Evolutionary conservation across 2,797 vertebrate species (phyloP), one percentile per base, ranked within the genome.

Genomic region (Microcaecilia unicolor): DNA sequence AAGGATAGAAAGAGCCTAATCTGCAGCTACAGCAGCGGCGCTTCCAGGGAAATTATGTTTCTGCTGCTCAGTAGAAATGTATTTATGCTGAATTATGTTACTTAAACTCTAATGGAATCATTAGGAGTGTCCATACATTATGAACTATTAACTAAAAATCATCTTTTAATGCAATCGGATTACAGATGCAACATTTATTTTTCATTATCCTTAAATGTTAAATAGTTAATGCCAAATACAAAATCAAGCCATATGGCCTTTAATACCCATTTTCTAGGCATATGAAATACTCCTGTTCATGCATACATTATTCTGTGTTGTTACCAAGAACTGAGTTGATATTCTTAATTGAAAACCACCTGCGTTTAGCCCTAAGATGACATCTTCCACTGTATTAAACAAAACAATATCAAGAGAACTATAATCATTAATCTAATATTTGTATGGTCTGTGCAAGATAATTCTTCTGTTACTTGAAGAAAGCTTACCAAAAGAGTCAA

Each of bases 1-100:
- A 77, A 82, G 81, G 72, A 74, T 61, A 70, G 64, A 76, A 79
- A 78, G 67, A 78, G 64, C 51, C 71, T 80, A 72, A 73, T 85
- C 80, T 79, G 76, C 71, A 61, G 32, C 60, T 72, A 48, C 48
- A 76, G 68, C 78, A 81, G 77, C 71, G 81, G 77, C 66, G 78
- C 67, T 64, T 72, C 41, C 50, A 65, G 66, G 74, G 68, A 72
- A 84, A 82, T 78, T 70, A 76, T 70, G 67, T 61, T 81, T 71
- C 67, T 46, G 5, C 57, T 43, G 48, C 57, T 80, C 48, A 31
- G 67, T 70, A 71, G 61, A 80, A 81, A 76, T 74, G 49, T 35
- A 56, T 77, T 77, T 67, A 50, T 58, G 49, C 58, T 69, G 71
- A 78, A 74, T 80, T 74, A 64, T 65, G 57, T 77, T 76, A 75